Evolutionary conservation across 2,797 vertebrate genomes (phyloP).

Genomic region (Pogonophryne albipinna): DNA sequence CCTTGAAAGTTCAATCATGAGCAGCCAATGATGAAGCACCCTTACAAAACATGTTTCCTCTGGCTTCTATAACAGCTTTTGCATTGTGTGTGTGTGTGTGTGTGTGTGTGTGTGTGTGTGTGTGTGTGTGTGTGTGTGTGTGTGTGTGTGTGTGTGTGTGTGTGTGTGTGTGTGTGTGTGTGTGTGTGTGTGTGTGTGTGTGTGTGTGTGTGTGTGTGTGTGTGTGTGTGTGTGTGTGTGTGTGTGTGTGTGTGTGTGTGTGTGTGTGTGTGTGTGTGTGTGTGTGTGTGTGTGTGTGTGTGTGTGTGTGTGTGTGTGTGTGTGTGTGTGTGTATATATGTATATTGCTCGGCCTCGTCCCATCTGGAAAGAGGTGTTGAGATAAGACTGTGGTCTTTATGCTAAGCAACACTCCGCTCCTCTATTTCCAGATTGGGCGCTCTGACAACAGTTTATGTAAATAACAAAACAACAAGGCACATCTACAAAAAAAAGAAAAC

Average conservation of each 20-base stretch:
- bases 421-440: conserved; percentile 78
- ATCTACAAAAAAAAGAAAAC: conserved; percentile 36
- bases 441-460: conserved; percentile 86
- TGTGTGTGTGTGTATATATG: conserved; percentile 18
- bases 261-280: conserved; percentile 7
- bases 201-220: conserved; percentile 3
- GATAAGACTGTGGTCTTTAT: conserved; percentile 85
- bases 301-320: conserved; percentile 2
- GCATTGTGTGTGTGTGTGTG: conserved; percentile 23
- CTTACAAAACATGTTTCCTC: conserved; percentile 25
- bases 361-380: conserved; percentile 79
- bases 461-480: conserved; percentile 74
- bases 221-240: conserved; percentile 7
- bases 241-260: conserved; percentile 4
- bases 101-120: conserved; percentile 20
- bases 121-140: conserved; percentile 23
- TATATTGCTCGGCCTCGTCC: conserved; percentile 62
- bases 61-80: conserved; percentile 54
- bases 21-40: conserved; percentile 27
- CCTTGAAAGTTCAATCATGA: conserved; percentile 23
- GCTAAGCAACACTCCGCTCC: conserved; percentile 79
- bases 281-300: conserved; percentile 1
- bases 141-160: conserved; percentile 20
- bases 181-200: conserved; percentile 11
- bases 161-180: conserved; percentile 27